phyloP scores from a whole-genome alignment of 2,797 vertebrate species.

The Coregonus ussuriensis region DNA sequence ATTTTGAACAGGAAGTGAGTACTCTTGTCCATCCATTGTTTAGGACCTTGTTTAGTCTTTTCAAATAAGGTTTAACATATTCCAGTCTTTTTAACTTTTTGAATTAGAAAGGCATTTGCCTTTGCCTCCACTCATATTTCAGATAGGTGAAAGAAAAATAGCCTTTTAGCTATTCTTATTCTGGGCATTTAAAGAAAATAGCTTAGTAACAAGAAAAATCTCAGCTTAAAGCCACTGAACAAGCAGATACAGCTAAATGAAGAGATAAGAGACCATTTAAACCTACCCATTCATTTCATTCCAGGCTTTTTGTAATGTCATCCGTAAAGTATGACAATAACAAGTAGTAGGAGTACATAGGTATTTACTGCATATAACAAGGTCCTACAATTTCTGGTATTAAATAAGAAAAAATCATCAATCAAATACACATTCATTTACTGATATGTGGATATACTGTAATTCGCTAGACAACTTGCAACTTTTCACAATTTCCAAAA shows the following conservation, averaged over 20 bases:
- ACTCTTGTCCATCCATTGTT: constrained; percentile 5
- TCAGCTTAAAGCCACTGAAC: not conserved
- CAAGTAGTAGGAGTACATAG: no score
- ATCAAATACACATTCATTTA: no score
- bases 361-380: no score
- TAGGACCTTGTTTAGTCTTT: not conserved
- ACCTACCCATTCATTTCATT: constrained; percentile 10
- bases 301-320: not conserved
- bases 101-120: not conserved
- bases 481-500: no score
- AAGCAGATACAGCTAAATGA: not conserved
- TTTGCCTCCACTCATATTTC: not conserved
- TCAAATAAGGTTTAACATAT: constrained; percentile 1
- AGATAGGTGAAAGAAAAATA: not conserved
- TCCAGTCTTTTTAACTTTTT: constrained; percentile 8
- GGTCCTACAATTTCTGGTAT: no score
- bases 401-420: no score
- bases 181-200: not conserved
- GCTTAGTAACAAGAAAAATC: not conserved
- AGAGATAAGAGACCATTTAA: not conserved
- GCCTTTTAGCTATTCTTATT: not conserved
- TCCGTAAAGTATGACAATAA: no score
- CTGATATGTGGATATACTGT: no score
- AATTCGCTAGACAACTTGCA: no score
- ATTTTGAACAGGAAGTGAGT: not conserved